These are phyloP conservation scores for Pangasius macronema DNA, from an alignment of 2,797 vertebrate genomes.

Conservation along the genomic window DNA sequence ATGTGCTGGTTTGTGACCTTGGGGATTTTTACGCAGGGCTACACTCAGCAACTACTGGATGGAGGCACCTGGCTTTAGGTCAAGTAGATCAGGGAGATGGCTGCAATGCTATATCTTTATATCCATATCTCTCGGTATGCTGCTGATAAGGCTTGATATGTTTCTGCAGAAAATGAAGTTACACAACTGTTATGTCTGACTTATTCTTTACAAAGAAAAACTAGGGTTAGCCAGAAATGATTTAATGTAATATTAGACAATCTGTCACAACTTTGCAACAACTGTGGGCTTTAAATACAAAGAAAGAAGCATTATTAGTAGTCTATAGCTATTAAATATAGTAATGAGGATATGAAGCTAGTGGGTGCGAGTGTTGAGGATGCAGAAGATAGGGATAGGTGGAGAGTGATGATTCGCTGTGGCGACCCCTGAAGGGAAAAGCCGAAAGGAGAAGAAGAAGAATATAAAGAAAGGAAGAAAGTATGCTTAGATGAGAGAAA, in stretches of 20 bases:
- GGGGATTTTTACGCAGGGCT: conserved; percentile 25
- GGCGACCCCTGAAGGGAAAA: no score
- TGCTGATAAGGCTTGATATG: conserved; percentile 2
- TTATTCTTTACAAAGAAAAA: neutral
- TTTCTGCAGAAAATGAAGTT: neutral
- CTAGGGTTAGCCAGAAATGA: neutral
- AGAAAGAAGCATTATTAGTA: neutral
- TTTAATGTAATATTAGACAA: neutral
- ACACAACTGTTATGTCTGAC: neutral
- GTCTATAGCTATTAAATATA: neutral
- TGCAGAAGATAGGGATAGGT: no score
- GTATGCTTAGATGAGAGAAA: neutral
- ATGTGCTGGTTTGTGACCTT: conserved; percentile 34
- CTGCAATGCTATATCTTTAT: conserved; percentile 11
- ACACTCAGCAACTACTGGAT: conserved; percentile 31
- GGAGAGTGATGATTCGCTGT: no score
- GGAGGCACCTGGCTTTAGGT: conserved; percentile 41
- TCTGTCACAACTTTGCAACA: neutral
- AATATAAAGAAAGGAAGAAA: neutral
- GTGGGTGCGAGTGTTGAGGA: no score
- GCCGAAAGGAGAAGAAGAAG: no score
- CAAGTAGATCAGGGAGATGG: conserved; percentile 20
- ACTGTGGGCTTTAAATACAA: neutral
- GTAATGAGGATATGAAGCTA: no score
- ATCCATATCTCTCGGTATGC: conserved; percentile 1